Base-by-base conservation (phyloP, 2,888 invertebrate genomes). In the Nomada goodeniana region DNA sequence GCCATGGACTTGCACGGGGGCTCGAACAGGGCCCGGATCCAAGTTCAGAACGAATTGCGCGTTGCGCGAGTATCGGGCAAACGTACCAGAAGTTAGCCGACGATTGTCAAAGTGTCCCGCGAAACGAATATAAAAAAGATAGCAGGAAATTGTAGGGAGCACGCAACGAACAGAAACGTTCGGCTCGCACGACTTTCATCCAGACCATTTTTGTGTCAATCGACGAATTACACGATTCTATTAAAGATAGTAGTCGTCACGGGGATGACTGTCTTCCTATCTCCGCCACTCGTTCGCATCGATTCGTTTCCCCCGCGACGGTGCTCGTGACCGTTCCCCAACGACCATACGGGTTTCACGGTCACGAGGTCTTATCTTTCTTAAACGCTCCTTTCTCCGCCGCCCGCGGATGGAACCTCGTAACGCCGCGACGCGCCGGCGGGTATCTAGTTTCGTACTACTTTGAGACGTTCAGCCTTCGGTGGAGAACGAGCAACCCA, bases 171-270 rank as follows among this genome's bases (percentile, higher is more conserved):
- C 26, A 26, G 26, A 26, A 26, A 26, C 26, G 26, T 26, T 26
- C 26, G 26, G 26, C 26, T 26, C 2, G 26, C 26, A 26, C 7
- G 5, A 36, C 5, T 36, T 7, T 36, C 36, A 36, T 36, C 36
- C 7, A 47, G 68, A 42, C 47, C 50, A 55, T 59, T 81, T 83
- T 82, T 77, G 80, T 76, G 71, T 59, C 75, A 69, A 87, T 87
- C 72, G 68, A 75, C 80, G 79, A 88, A 88, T 83, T 83, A 87
- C 83, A 76, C 71, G 70, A 88, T 87, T 83, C 82, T 80, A 85
- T 82, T 81, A 85, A 71, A 84, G 84, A 82, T 86, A 74, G 61
- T 36, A 52, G 60, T 57, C 18, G 52, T 61, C 60, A 29, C 53
- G 64, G 23, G 55, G 67, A n/a, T 2, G 15, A 80, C 55, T 13